These are phyloP conservation scores for Myotis pilosus DNA, from an alignment of 2,797 vertebrate genomes.

Conservation along the genomic window DNA sequence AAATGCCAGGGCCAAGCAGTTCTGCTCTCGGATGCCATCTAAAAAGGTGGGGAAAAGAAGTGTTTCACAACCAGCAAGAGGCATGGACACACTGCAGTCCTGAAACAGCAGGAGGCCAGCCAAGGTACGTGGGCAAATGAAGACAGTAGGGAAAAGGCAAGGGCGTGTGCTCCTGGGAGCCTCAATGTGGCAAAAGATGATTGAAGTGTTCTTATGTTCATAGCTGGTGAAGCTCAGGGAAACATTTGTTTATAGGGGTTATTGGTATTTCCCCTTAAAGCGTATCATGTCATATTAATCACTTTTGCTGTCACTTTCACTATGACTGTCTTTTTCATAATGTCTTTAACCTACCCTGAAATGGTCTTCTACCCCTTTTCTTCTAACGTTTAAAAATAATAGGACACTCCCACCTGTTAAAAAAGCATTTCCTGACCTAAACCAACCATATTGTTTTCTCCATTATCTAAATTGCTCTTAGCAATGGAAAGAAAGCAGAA, in stretches of 20 bases:
- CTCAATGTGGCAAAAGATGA: background rate
- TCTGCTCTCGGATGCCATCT: background rate
- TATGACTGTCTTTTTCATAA: background rate
- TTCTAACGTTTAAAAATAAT: background rate
- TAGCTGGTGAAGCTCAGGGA: background rate
- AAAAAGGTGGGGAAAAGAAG: background rate
- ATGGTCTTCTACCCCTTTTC: background rate
- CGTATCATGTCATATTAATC: background rate
- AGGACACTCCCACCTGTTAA: background rate
- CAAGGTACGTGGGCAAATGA: background rate
- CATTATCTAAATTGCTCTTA: background rate
- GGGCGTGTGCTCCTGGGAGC: rapidly evolving
- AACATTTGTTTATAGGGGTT: background rate
- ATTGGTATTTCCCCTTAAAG: background rate
- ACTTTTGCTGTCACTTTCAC: background rate
- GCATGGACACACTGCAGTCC: background rate
- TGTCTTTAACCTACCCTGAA: background rate
- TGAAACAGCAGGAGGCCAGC: background rate
- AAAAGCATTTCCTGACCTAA: constrained; percentile 2
- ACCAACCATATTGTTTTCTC: background rate
- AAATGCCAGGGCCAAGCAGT: background rate
- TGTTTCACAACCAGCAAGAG: background rate
- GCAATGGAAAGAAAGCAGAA: background rate
- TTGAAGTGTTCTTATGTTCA: background rate
- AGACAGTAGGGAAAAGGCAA: background rate